Percentiles rank a stretch among this genome's conserved stretches.
Conservation (phyloP, 2,113 vertebrate species). For the Mustelus asterias region DNA sequence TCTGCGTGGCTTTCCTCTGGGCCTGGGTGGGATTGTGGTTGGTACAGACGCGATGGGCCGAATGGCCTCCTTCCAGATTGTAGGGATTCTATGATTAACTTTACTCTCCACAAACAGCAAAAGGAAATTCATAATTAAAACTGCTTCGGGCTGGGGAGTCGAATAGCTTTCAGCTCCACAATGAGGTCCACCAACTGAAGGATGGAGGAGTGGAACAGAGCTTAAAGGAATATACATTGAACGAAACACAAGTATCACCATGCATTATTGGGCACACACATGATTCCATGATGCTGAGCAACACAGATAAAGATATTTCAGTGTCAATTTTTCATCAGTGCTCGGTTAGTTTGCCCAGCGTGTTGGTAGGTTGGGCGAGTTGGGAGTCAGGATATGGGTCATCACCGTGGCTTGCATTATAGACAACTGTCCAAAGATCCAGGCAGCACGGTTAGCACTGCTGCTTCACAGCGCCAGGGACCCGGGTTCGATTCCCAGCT, state of each 20-base stretch:
- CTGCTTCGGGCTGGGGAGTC: background rate
- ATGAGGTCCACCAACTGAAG: background rate
- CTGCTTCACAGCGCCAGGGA: too few relatives aligned
- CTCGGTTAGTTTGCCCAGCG: background rate
- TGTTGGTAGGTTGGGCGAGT: too few relatives aligned
- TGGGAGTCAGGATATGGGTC: too few relatives aligned
- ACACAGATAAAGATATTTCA: background rate
- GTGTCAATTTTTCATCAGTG: background rate
- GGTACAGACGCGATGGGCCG: too few relatives aligned
- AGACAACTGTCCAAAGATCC: too few relatives aligned
- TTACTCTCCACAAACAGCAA: background rate
- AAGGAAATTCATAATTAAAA: background rate
- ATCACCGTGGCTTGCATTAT: too few relatives aligned
- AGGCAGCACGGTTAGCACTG: too few relatives aligned
- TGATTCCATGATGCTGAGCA: background rate
- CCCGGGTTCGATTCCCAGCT: too few relatives aligned
- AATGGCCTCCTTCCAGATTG: too few relatives aligned
- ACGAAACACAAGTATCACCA: background rate
- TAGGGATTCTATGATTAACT: background rate
- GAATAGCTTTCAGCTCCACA: background rate
- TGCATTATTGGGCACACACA: background rate
- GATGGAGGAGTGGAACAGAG: background rate
- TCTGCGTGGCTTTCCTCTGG: too few relatives aligned
- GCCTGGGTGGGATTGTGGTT: too few relatives aligned
- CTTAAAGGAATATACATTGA: background rate